Evolutionary conservation across 2,113 vertebrate species (phyloP).

Genomic region (Lanius collurio): DNA sequence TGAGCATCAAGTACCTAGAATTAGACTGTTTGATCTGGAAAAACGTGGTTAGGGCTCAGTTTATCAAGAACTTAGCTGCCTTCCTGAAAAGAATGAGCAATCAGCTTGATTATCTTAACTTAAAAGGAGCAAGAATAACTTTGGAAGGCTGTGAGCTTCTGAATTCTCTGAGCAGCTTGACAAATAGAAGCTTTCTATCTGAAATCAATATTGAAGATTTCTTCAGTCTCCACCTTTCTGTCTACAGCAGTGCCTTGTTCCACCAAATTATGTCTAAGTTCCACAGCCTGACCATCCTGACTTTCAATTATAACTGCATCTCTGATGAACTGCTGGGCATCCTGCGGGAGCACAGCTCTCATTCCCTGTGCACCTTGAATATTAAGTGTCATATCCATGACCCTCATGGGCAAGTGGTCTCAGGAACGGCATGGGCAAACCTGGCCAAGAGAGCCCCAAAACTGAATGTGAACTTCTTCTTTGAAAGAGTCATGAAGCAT

Average conservation of each 20-base stretch:
- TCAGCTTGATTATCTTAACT: conserved; percentile 64
- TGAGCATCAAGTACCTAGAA: conserved; percentile 70
- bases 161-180: conserved; percentile 58
- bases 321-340: conserved; percentile 71
- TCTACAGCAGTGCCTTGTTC: conserved; percentile 70
- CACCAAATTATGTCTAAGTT: conserved; percentile 63
- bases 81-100: conserved; percentile 70
- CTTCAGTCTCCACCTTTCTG: conserved; percentile 61
- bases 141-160: conserved; percentile 73
- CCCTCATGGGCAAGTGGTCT: conserved; percentile 68
- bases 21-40: conserved; percentile 72
- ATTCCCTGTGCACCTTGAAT: conserved; percentile 63
- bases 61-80: conserved; percentile 66
- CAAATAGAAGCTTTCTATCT: background rate
- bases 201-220: conserved; percentile 76
- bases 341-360: conserved; percentile 34
- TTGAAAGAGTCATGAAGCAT: conserved; percentile 68
- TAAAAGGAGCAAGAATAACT: conserved; percentile 70
- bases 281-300: conserved; percentile 53
- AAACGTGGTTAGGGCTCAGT: conserved; percentile 22
- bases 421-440: conserved; percentile 71
- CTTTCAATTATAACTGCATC: conserved; percentile 77
- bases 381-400: conserved; percentile 75
- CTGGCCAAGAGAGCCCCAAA: conserved; percentile 57
- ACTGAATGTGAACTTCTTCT: conserved; percentile 72